Base-by-base conservation (phyloP, 2,888 invertebrate species). In the Vandiemenella viatica region DNA sequence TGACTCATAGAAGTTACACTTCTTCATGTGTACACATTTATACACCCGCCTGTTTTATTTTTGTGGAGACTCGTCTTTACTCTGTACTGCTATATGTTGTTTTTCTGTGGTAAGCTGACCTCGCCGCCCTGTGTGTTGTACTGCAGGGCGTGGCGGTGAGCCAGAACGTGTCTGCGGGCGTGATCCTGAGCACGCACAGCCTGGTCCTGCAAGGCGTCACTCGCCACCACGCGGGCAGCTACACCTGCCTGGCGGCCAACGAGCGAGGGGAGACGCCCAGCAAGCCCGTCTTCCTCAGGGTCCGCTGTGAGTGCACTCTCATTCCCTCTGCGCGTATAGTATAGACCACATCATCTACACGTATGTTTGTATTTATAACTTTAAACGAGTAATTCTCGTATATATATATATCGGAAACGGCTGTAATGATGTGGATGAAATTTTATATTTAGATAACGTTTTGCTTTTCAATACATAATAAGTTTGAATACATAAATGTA, bases 131-230 rank as follows among this genome's bases (percentile, higher is more conserved):
- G 3, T 32, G 32, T 4, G 13, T 32, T 32, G n/a, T 32, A 3
- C 60, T 63, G 17, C 67, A 89, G 88, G 84, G 84, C 37, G 73
- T 74, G 51, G 69, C 78, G 57, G 80, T 90, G 50, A 76, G 77
- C 55, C 87, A 89, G 67, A 89, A 89, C 66, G 77, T 83, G 64
- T 80, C 86, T 38, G 79, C 83, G 48, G 88, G 90, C 49, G 75
- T 90, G 56, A 87, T 90, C 60, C 81, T 90, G 63, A 89, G 88
- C 67, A 86, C 88, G 54, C 83, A 88, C 66, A 88, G 88, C 50
- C 72, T 90, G 58, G 89, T 90, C 48, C 76, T 90, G 48, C 90
- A 90, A 68, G 79, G 80, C 58, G 85, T 90, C 59, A 81, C 80
- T 23, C 75, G 87, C 49, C 79, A 81, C 61, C 83, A 88, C 60